These are phyloP conservation scores for Holocentrus rufus DNA, from an alignment of 2,797 vertebrate species.

Conservation along the genomic window DNA sequence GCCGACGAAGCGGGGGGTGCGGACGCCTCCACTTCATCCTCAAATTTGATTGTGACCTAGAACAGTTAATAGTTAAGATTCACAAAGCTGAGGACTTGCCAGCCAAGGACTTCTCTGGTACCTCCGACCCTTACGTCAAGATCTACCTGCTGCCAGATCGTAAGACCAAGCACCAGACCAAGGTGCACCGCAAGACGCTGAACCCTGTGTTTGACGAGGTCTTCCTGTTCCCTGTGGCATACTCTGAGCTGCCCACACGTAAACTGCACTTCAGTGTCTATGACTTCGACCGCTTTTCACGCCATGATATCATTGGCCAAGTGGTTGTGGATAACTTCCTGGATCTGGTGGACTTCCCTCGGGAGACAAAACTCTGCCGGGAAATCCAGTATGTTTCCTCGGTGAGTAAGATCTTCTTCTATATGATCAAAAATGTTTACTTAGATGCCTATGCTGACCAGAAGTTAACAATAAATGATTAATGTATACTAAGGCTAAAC, in stretches of 20 bases:
- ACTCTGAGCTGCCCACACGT: slow-evolving; percentile 91
- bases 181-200: slow-evolving; percentile 97
- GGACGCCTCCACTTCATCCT: slow-evolving; percentile 96
- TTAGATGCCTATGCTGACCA: background rate
- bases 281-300: slow-evolving; percentile 98
- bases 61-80: slow-evolving; percentile 98
- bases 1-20: slow-evolving; percentile 86
- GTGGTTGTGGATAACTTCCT: slow-evolving; percentile 99
- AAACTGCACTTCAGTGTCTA: slow-evolving; percentile 99
- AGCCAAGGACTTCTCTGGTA: slow-evolving; percentile 98
- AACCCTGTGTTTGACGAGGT: slow-evolving; percentile 98
- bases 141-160: slow-evolving; percentile 98
- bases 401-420: slow-evolving; percentile 84
- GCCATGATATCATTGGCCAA: slow-evolving; percentile 97
- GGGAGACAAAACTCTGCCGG: slow-evolving; percentile 94
- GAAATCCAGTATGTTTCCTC: slow-evolving; percentile 96
- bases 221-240: slow-evolving; percentile 97
- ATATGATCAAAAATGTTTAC: slow-evolving; percentile 18
- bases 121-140: slow-evolving; percentile 98
- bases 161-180: slow-evolving; percentile 99
- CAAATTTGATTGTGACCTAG: slow-evolving; percentile 95
- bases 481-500: background rate
- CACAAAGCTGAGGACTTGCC: slow-evolving; percentile 96
- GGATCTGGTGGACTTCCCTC: slow-evolving; percentile 97
- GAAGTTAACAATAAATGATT: background rate